phyloP scores from a whole-genome alignment of 2,888 invertebrate genomes.

The Cephus rjabovi region DNA sequence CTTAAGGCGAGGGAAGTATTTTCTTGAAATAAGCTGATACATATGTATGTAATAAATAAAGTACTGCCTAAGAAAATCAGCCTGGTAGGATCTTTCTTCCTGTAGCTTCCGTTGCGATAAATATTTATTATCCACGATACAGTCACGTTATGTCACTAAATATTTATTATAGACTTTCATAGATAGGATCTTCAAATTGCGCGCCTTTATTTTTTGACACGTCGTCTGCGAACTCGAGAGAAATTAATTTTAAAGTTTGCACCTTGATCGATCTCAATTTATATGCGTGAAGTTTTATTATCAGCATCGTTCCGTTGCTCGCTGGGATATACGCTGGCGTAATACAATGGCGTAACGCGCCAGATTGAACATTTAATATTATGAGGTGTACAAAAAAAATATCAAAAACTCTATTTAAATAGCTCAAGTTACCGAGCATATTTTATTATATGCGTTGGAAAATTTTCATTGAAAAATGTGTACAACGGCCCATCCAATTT shows the following conservation, averaged over 20 bases:
- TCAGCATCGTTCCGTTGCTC: not conserved
- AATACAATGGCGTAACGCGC: not conserved
- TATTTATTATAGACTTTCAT: not conserved
- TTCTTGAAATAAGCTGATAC: not conserved
- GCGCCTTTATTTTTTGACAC: not conserved
- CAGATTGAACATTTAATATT: not conserved
- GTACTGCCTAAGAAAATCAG: not conserved
- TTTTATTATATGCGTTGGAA: not conserved
- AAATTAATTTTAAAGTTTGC: slow-evolving; percentile 50
- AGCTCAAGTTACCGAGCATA: not conserved
- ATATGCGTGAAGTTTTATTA: slow-evolving; percentile 27
- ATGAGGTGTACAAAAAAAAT: not conserved
- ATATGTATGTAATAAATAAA: not conserved
- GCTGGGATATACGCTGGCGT: not conserved
- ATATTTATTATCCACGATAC: not conserved
- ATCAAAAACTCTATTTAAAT: not conserved
- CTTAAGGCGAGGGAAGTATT: not conserved
- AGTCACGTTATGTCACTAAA: too few relatives aligned
- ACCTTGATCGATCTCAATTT: slow-evolving; percentile 42
- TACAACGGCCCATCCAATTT: not conserved
- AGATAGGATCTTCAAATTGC: not conserved
- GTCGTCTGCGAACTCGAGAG: not conserved
- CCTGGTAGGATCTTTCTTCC: not conserved
- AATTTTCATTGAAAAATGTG: not conserved
- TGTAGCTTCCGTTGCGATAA: not conserved